Evolutionary conservation across 2,113 vertebrate genomes (phyloP).

Genomic region (Madoqua kirkii): DNA sequence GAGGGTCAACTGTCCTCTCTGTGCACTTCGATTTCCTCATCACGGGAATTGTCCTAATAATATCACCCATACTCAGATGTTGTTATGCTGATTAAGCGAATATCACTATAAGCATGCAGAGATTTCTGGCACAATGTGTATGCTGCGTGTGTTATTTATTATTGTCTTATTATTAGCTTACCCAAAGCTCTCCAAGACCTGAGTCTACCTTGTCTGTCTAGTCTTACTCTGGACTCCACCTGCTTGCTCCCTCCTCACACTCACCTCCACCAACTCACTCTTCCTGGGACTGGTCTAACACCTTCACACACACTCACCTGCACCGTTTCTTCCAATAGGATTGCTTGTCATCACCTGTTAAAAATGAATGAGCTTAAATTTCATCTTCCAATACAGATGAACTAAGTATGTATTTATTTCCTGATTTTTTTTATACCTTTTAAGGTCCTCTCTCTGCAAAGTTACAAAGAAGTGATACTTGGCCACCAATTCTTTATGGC

Average conservation of each 20-base stretch:
- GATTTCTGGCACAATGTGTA: background rate
- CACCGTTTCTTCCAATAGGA: background rate
- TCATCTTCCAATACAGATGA: background rate
- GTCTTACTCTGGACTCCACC: background rate
- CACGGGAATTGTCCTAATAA: background rate
- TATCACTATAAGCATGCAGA: background rate
- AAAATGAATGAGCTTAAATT: background rate
- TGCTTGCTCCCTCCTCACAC: background rate
- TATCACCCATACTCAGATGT: background rate
- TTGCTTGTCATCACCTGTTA: background rate
- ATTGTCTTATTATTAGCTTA: background rate
- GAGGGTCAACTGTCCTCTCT: background rate
- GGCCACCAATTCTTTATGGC: background rate
- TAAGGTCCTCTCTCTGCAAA: background rate
- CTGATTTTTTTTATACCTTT: background rate
- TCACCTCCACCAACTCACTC: background rate
- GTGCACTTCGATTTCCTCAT: background rate
- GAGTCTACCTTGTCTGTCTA: background rate
- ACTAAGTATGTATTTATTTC: background rate
- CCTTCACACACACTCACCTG: background rate
- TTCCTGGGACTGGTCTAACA: background rate
- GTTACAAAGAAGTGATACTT: background rate
- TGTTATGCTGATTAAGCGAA: background rate
- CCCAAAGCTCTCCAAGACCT: background rate
- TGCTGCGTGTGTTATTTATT: background rate